Percentiles rank a stretch among this genome's conserved stretches.
These are phyloP conservation scores for Mnemiopsis leidyi DNA, from an alignment of 37 sponge, comb jelly and placozoan species.

Conservation along the genomic window DNA sequence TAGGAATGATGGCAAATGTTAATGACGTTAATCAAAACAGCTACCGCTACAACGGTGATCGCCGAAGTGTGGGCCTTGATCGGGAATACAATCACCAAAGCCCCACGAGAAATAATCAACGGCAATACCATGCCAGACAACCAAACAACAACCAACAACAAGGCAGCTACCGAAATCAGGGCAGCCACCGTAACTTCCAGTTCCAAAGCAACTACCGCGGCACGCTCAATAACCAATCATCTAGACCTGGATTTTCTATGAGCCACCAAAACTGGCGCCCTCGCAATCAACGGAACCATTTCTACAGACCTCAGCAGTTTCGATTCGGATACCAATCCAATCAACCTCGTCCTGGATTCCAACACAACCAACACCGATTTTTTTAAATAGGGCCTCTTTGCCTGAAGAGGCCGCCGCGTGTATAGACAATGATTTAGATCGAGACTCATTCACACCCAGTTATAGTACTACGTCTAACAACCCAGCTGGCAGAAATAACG, in stretches of 20 bases:
- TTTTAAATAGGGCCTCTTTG: slow-evolving; percentile 6
- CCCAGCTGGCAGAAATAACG: not conserved
- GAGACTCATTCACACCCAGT: not conserved
- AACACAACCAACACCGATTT: not conserved
- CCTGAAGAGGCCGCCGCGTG: not conserved
- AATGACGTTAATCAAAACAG: not conserved
- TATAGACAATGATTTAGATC: not conserved
- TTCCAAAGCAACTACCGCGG: no score
- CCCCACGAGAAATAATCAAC: not conserved
- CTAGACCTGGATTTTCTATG: not conserved
- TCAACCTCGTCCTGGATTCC: no score
- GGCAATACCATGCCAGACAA: not conserved
- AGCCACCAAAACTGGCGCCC: not conserved
- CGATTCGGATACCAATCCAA: no score
- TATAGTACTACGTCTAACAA: not conserved
- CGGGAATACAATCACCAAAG: not conserved
- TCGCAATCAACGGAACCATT: not conserved
- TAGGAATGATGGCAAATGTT: no score
- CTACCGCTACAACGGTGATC: not conserved
- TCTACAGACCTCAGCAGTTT: no score
- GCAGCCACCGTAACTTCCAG: not conserved
- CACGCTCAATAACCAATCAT: not conserved
- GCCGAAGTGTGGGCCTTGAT: not conserved
- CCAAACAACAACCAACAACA: not conserved
- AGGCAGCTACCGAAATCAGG: not conserved